These are phyloP conservation scores for Neogale vison DNA, from an alignment of 2,113 vertebrate genomes.

Conservation along the genomic window DNA sequence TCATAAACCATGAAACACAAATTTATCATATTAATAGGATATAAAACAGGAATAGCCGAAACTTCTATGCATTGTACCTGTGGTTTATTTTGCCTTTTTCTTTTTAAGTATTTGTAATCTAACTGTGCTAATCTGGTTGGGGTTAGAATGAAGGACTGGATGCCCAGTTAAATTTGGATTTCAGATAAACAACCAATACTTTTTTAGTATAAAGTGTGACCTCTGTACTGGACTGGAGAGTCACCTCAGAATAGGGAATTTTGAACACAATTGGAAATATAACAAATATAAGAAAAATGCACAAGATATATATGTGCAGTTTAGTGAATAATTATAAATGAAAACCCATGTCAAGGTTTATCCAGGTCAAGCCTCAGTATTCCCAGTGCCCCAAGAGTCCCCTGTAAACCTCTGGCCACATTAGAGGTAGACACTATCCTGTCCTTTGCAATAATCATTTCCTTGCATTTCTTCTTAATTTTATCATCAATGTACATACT, in stretches of 20 bases:
- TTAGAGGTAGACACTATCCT: neutral
- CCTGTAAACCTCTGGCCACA: neutral
- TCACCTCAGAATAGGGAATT: neutral
- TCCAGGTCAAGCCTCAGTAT: neutral
- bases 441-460: neutral
- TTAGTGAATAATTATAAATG: neutral
- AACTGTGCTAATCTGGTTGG: neutral
- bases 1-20: neutral
- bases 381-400: neutral
- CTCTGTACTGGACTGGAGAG: neutral
- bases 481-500: neutral
- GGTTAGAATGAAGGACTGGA: neutral
- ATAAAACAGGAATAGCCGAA: neutral
- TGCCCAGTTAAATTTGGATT: conserved; percentile 19
- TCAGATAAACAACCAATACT: neutral
- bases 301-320: neutral
- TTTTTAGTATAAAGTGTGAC: neutral
- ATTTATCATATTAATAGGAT: conserved; percentile 30
- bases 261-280: conserved; percentile 10
- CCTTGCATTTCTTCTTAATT: neutral
- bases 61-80: neutral
- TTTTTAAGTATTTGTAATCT: neutral
- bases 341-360: neutral
- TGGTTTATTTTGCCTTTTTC: neutral
- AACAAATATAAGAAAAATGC: neutral